Evolutionary conservation across 2,113 vertebrate species (phyloP), one percentile per base, ranked within the genome.

Genomic region (Motacilla tschutschensis): DNA sequence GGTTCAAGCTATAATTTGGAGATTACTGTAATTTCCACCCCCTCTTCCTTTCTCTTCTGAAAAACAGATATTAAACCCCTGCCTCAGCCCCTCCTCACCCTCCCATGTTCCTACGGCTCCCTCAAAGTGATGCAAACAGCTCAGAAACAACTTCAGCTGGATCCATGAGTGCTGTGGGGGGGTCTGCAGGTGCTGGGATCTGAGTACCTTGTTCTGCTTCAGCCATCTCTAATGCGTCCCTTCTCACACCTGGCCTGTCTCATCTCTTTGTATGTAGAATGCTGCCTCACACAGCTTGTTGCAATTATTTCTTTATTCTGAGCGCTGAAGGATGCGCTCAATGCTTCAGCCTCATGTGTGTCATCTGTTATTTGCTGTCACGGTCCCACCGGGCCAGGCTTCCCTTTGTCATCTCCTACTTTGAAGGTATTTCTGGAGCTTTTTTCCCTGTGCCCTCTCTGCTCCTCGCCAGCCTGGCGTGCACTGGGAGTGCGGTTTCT

Each of bases 361-460:
- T 74, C 48, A 83, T 53, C 86, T 86, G 74, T 72, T 88, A 50
- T 69, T 72, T 58, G 66, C 74, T 83, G 78, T 19, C 46, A 9
- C 0, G 4, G 44, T 79, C 74, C 63, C 43, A 3, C 2, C 1
- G 35, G 81, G 41, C 50, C 57, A 40, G n/a, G 47, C 54, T 90
- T 94, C 66, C 38, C n/a, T 91, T 90, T 94, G 83, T 92, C 70
- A 35, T 65, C 50, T 29, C 31, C 51, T 29, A 17, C 86, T 93
- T 91, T 93, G 91, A 93, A 88, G 81, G 74, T 90, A 91, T 93
- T 93, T 93, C 86, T 79, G 84, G 74, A 95, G 46, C 54, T 47
- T 65, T 81, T 57, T 58, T 31, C n/a, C 50, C 57, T 6, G 29
- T 73, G 83, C 58, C 78, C 74, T 69, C 35, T 53, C 48, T 72